phyloP scores from a whole-genome alignment of 2,113 vertebrate genomes.

The Emydocephalus ijimae region DNA sequence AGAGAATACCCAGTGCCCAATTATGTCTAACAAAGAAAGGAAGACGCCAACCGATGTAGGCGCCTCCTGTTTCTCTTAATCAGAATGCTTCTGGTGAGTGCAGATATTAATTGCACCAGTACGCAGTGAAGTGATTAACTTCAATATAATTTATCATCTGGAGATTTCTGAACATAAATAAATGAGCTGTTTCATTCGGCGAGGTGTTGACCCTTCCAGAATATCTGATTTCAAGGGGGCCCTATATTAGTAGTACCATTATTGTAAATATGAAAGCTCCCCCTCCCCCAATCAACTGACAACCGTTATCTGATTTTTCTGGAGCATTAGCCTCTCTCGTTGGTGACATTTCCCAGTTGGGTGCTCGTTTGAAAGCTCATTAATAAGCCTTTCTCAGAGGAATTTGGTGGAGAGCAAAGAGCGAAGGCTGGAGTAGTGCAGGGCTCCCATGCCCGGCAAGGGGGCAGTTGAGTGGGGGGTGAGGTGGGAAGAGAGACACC shows the following conservation, averaged over 20 bases:
- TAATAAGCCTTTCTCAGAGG: constrained; percentile 73
- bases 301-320: constrained; percentile 77
- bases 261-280: constrained; percentile 66
- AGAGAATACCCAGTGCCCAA: constrained; percentile 53
- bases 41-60: constrained; percentile 27
- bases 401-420: constrained; percentile 50
- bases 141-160: constrained; percentile 75
- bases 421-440: constrained; percentile 19
- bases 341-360: constrained; percentile 79
- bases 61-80: constrained; percentile 52
- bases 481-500: constrained; percentile 26
- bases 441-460: constrained; percentile 35
- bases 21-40: constrained; percentile 43
- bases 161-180: constrained; percentile 70
- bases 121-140: constrained; percentile 71
- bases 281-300: constrained; percentile 63
- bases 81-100: constrained; percentile 48
- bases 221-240: constrained; percentile 65
- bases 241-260: constrained; percentile 26
- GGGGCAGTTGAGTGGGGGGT: not conserved
- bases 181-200: constrained; percentile 76
- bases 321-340: constrained; percentile 77
- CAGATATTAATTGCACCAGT: constrained; percentile 67
- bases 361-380: constrained; percentile 78
- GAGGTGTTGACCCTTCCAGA: constrained; percentile 74